Percentiles rank a stretch among this genome's conserved stretches.
These are phyloP conservation scores for Macrobrachium nipponense DNA, from an alignment of 1,140 invertebrate species.

Conservation along the genomic window DNA sequence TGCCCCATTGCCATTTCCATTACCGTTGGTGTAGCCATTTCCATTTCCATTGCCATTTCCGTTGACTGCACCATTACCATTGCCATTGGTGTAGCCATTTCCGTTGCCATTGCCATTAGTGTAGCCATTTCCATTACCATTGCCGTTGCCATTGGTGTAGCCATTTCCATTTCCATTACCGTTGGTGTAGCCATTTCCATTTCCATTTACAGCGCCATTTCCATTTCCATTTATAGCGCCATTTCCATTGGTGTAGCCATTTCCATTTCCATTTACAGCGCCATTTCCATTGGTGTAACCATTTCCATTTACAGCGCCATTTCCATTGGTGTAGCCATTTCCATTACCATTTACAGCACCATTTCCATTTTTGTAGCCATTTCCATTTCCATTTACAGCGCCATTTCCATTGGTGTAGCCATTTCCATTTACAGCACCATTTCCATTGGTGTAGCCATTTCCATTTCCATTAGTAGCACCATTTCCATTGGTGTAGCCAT, in stretches of 20 bases:
- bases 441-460: no score
- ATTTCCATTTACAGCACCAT: background rate
- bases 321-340: background rate
- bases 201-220: no score
- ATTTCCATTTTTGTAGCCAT: background rate
- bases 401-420: background rate
- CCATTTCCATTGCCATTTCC: no score
- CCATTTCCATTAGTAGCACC: background rate
- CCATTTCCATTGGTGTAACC: background rate
- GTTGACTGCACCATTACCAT: no score
- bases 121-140: no score
- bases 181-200: no score
- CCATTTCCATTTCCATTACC: no score
- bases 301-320: background rate
- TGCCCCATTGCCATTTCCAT: no score
- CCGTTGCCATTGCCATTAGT: background rate
- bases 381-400: no score
- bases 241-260: conserved; percentile 1
- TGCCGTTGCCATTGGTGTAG: no score
- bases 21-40: no score
- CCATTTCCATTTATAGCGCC: no score
- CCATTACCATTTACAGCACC: background rate
- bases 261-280: background rate
- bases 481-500: background rate
- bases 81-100: background rate